Conservation (phyloP, 2,888 invertebrate genomes). For the Mycalesis mineus region DNA sequence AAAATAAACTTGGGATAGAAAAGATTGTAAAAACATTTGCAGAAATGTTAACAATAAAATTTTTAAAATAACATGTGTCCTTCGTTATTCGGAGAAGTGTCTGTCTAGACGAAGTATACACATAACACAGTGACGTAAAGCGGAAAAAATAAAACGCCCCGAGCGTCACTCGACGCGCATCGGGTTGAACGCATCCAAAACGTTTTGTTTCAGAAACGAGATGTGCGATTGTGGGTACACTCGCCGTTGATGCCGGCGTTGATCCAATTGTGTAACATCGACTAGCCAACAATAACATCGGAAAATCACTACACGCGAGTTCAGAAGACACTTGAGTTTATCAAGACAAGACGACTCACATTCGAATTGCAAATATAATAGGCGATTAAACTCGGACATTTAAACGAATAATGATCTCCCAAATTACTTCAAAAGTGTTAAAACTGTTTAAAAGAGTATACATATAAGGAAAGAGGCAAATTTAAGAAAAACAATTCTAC, state of each 20-base stretch:
- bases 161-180: conserved; percentile 29
- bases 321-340: no score
- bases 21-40: no score
- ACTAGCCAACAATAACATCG: conserved; percentile 23
- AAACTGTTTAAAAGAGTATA: no score
- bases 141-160: conserved; percentile 45
- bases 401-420: no score
- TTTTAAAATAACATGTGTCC: background rate
- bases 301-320: conserved; percentile 13
- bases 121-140: conserved; percentile 60
- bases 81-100: background rate
- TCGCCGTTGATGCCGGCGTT: conserved; percentile 4
- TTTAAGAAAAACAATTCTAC: no score
- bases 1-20: no score
- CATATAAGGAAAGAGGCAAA: no score
- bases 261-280: conserved; percentile 7
- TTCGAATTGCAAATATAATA: background rate
- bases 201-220: conserved; percentile 12
- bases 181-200: conserved; percentile 24
- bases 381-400: no score
- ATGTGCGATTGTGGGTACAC: background rate
- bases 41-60: no score
- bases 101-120: conserved; percentile 46
- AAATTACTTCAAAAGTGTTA: no score
- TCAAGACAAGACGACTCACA: background rate